phyloP scores from a whole-genome alignment of 2,888 invertebrate species.

The Zygaena filipendulae region DNA sequence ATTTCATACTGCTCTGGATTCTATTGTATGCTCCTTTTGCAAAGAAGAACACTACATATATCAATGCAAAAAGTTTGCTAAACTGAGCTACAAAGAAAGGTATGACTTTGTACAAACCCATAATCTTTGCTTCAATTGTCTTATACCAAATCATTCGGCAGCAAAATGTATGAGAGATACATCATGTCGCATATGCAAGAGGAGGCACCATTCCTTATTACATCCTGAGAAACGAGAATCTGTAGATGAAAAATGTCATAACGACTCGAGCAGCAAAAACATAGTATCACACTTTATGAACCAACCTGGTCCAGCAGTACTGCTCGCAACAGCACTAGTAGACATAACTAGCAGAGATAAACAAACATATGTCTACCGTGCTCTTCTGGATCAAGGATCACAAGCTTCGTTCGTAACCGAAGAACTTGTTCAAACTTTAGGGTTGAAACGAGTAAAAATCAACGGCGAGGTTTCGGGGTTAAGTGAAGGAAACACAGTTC shows the following conservation, averaged over 20 bases:
- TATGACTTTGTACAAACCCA: slow-evolving; percentile 2
- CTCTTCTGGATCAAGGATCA: slow-evolving; percentile 9
- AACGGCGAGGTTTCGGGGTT: slow-evolving; percentile 17
- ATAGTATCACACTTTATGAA: background rate
- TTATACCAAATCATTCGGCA: slow-evolving; percentile 10
- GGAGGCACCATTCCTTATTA: slow-evolving; percentile 14
- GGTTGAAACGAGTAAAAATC: slow-evolving; percentile 13
- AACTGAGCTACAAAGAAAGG: slow-evolving; percentile 2
- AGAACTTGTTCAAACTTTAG: slow-evolving; percentile 12
- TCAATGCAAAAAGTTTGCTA: slow-evolving; percentile 11
- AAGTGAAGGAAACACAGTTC: slow-evolving; percentile 11
- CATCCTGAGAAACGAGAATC: slow-evolving; percentile 7
- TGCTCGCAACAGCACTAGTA: slow-evolving; percentile 4
- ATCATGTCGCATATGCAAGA: slow-evolving; percentile 4
- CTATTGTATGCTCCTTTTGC: slow-evolving; percentile 8
- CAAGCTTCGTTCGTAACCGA: slow-evolving; percentile 9
- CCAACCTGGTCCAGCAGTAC: slow-evolving; percentile 1
- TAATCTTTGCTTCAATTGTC: slow-evolving; percentile 11
- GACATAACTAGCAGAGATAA: slow-evolving; percentile 6
- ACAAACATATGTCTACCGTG: slow-evolving; percentile 1
- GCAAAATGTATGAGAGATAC: slow-evolving; percentile 11
- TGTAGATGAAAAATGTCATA: slow-evolving; percentile 4
- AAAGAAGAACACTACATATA: slow-evolving; percentile 9
- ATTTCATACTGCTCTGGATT: slow-evolving; percentile 1
- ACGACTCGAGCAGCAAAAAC: slow-evolving; percentile 10